Percentiles rank a stretch among this genome's conserved stretches.
Evolutionary conservation across 2,888 invertebrate species (phyloP).

Genomic region (Pomacea canaliculata): DNA sequence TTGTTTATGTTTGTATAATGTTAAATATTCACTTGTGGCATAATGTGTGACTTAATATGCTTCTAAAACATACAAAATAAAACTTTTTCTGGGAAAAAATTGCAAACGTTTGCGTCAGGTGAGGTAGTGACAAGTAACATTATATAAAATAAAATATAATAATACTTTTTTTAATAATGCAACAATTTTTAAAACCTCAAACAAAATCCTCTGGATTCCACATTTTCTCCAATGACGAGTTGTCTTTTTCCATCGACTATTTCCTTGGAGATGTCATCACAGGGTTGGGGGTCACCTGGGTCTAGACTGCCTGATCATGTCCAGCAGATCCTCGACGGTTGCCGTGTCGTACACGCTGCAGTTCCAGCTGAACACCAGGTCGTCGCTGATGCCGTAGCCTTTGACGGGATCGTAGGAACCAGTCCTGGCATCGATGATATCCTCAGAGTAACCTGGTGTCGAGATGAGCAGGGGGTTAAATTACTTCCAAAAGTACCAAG

Average conservation of each 20-base stretch:
- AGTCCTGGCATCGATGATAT: slow-evolving; percentile 3
- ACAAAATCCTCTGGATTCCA: too few species aligned
- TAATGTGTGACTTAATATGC: too few species aligned
- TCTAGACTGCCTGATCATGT: neutral
- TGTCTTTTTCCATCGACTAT: neutral
- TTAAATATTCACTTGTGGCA: too few species aligned
- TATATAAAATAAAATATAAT: neutral
- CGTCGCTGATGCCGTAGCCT: slow-evolving; percentile 1
- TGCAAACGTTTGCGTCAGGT: too few species aligned
- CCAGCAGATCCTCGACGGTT: neutral
- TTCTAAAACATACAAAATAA: too few species aligned
- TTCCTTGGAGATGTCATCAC: slow-evolving; percentile 12
- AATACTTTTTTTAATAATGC: neutral
- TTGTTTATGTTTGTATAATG: too few species aligned
- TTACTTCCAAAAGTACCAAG: too few species aligned
- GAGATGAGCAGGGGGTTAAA: neutral
- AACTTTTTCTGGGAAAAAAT: too few species aligned
- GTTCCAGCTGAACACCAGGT: slow-evolving; percentile 20
- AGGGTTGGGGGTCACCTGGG: neutral
- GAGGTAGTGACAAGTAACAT: too few species aligned
- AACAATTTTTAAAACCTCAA: neutral
- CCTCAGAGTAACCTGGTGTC: neutral
- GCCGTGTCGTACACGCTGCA: slow-evolving; percentile 5
- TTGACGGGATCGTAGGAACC: slow-evolving; percentile 26
- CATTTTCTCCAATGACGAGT: neutral